Base-by-base conservation (phyloP, 2,797 vertebrate genomes). In the Naso thynnoides region DNA sequence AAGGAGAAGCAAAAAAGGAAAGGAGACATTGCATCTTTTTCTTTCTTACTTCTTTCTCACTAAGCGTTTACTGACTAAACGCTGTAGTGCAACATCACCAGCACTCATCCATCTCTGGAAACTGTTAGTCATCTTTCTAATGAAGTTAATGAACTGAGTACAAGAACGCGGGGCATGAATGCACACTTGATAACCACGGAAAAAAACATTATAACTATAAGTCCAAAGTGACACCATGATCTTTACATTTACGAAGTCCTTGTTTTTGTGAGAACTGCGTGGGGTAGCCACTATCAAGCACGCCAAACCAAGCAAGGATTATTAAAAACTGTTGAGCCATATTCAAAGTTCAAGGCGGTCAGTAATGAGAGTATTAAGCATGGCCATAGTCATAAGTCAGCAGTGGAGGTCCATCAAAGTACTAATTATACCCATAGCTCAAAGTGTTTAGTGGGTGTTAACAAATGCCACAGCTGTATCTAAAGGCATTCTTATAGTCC, bases 351-450 rank as follows among this genome's bases (percentile, higher is more conserved):
- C 14, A 74, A 61, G 21, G 57, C 23, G 19, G 49, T 11, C 11
- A 13, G 33, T 82, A 88, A 83, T 84, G 69, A 74, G 62, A 62
- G 52, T n/a, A 73, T 70, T 68, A 50, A 61, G 58, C 65, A 52
- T 45, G 79, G 60, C 62, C 60, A 49, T 56, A 73, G 72, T 58
- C 77, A 68, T 72, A 86, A 81, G 49, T 79, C 78, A 78, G 73
- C 60, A 59, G 74, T 65, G 77, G 79, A 72, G 55, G 65, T 83
- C 64, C 75, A 64, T 83, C 76, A 81, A 68, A 68, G 50, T 55
- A 42, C 71, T 78, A 84, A 81, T 82, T 76, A 73, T 66, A 79
- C 31, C 64, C 69, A 63, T 74, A 75, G 60, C 48, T 82, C 74
- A 81, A 33, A 60, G 79, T 62, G 72, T 67, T 83, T 81, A 50